Conservation (phyloP, 2,888 invertebrate species). For the Lymantria dispar region DNA sequence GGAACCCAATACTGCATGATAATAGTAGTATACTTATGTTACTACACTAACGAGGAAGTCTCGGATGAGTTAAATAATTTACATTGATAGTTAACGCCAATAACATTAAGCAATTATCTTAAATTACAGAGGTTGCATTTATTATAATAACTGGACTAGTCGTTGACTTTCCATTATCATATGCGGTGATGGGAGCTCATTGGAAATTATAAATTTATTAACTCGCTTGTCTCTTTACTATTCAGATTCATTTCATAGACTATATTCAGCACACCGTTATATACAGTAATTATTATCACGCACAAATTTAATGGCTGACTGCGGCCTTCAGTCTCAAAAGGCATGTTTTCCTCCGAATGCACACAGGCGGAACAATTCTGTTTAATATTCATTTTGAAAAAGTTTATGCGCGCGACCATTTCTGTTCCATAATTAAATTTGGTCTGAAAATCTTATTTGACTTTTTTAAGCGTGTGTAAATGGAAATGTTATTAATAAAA, state of each 20-base stretch:
- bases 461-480: slow-evolving; percentile 28
- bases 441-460: slow-evolving; percentile 34
- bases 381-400: slow-evolving; percentile 42
- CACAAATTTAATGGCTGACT: slow-evolving; percentile 41
- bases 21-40: too few species aligned
- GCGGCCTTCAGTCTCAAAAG: slow-evolving; percentile 36
- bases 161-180: slow-evolving; percentile 67
- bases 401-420: slow-evolving; percentile 35
- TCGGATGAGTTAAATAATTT: not conserved
- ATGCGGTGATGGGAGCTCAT: slow-evolving; percentile 56
- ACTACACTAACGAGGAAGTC: not conserved
- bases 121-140: slow-evolving; percentile 32
- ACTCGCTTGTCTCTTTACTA: slow-evolving; percentile 34
- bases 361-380: slow-evolving; percentile 31
- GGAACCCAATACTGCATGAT: too few species aligned
- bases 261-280: slow-evolving; percentile 30
- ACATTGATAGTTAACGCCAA: not conserved
- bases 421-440: slow-evolving; percentile 32
- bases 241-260: slow-evolving; percentile 37
- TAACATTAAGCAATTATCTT: not conserved
- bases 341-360: slow-evolving; percentile 46
- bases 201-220: slow-evolving; percentile 63
- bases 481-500: slow-evolving; percentile 35
- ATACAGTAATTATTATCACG: slow-evolving; percentile 47
- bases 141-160: slow-evolving; percentile 46